phyloP scores from a whole-genome alignment of 1,140 invertebrate genomes.

The Caenorhabditis inopinata region DNA sequence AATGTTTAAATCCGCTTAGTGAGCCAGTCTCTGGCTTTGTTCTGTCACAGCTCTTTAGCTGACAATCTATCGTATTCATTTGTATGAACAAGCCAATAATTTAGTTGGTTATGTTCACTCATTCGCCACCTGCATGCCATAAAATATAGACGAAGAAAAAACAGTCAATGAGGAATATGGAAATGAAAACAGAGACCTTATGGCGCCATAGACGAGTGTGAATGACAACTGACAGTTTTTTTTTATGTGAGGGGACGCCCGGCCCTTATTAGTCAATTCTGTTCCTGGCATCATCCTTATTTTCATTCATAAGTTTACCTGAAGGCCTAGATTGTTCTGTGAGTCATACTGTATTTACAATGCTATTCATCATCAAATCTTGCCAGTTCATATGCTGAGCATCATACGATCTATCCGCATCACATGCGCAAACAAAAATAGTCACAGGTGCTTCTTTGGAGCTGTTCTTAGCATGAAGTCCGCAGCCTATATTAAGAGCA shows the following conservation, averaged over 20 bases:
- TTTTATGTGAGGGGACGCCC: background rate
- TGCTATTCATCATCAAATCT: background rate
- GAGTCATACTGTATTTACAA: constrained; percentile 3
- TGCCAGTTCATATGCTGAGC: constrained; percentile 15
- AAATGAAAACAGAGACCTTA: constrained; percentile 34
- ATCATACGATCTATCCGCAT: background rate
- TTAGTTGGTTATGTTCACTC: background rate
- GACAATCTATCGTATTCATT: background rate
- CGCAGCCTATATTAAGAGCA: background rate
- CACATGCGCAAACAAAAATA: background rate
- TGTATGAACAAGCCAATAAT: background rate
- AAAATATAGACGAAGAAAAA: background rate
- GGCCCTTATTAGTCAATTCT: background rate
- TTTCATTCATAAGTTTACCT: background rate
- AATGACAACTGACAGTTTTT: constrained; percentile 30
- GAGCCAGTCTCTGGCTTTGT: background rate
- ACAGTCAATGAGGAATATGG: constrained; percentile 22
- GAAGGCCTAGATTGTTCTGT: background rate
- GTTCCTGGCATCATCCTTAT: background rate
- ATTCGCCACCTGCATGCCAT: background rate
- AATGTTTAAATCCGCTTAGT: constrained; percentile 14
- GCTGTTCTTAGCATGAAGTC: constrained; percentile 24
- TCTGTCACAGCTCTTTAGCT: background rate
- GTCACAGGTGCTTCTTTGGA: constrained; percentile 9
- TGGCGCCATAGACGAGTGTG: constrained; percentile 24